These are phyloP conservation scores for Apamea anceps DNA, from an alignment of 2,888 invertebrate species.

Conservation along the genomic window DNA sequence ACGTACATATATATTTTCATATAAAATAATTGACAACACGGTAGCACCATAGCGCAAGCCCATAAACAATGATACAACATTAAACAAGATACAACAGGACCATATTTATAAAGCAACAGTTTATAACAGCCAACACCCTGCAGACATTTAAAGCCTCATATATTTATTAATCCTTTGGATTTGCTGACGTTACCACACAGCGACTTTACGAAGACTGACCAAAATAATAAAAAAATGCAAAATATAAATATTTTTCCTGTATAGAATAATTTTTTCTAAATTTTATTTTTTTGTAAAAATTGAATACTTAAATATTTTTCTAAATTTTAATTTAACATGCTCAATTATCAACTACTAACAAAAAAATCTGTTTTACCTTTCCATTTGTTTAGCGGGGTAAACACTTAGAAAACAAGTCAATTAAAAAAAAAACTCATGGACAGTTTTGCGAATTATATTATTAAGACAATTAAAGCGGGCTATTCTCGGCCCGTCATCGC, in stretches of 20 bases:
- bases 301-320: background rate
- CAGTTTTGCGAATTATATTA: conserved; percentile 28
- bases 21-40: conserved; percentile 76
- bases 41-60: conserved; percentile 82
- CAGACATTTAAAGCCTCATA: conserved; percentile 88
- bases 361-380: conserved; percentile 48
- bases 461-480: conserved; percentile 64
- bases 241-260: background rate
- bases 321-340: conserved; percentile 45
- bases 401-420: conserved; percentile 26
- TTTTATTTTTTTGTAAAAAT: background rate
- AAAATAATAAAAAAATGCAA: conserved; percentile 34
- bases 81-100: conserved; percentile 71
- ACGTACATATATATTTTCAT: conserved; percentile 64
- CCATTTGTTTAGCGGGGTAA: conserved; percentile 48
- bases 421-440: conserved; percentile 40
- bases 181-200: conserved; percentile 85
- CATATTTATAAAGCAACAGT: conserved; percentile 73
- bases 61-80: conserved; percentile 76
- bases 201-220: conserved; percentile 68
- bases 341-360: conserved; percentile 24
- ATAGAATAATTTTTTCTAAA: background rate
- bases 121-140: conserved; percentile 89
- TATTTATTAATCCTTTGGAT: conserved; percentile 65
- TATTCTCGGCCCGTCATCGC: conserved; percentile 75